Conservation (phyloP, 2,113 vertebrate species). For the Tachycineta bicolor region DNA sequence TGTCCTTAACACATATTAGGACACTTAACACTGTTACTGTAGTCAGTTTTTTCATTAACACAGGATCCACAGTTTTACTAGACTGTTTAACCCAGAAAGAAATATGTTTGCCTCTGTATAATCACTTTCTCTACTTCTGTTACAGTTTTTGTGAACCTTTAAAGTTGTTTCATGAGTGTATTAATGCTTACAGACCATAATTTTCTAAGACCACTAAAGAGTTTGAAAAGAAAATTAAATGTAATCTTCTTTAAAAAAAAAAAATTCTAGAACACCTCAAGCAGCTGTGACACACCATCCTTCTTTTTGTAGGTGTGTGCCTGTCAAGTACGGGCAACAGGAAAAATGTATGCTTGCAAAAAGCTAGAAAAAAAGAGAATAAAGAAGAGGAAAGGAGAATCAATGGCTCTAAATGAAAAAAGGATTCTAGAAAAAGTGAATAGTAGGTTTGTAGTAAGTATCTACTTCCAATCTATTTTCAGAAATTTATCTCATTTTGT, state of each 20-base stretch:
- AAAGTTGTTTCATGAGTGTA: neutral
- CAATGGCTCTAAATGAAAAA: constrained; percentile 93
- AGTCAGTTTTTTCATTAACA: neutral
- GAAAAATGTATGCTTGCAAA: constrained; percentile 97
- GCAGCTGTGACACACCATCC: neutral
- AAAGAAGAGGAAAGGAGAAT: constrained; percentile 91
- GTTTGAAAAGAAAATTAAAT: neutral
- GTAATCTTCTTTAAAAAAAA: neutral
- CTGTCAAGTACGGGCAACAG: constrained; percentile 92
- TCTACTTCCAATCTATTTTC: constrained; percentile 4
- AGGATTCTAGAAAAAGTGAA: constrained; percentile 92
- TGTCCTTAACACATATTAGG: neutral
- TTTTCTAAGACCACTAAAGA: neutral
- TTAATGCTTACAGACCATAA: neutral
- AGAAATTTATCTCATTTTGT: neutral
- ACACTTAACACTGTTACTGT: neutral
- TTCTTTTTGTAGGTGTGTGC: constrained; percentile 84
- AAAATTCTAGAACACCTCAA: neutral
- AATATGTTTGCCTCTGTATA: neutral
- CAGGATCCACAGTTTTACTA: neutral
- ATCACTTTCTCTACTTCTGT: neutral
- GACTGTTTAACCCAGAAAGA: neutral
- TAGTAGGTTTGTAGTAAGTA: constrained; percentile 94
- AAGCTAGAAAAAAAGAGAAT: constrained; percentile 94
- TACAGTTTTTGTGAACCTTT: neutral